A percentile compares a stretch with the other conserved stretches of the same genome.
These are phyloP conservation scores for Prosapia bicincta DNA, from an alignment of 2,888 invertebrate genomes.

Conservation along the genomic window DNA sequence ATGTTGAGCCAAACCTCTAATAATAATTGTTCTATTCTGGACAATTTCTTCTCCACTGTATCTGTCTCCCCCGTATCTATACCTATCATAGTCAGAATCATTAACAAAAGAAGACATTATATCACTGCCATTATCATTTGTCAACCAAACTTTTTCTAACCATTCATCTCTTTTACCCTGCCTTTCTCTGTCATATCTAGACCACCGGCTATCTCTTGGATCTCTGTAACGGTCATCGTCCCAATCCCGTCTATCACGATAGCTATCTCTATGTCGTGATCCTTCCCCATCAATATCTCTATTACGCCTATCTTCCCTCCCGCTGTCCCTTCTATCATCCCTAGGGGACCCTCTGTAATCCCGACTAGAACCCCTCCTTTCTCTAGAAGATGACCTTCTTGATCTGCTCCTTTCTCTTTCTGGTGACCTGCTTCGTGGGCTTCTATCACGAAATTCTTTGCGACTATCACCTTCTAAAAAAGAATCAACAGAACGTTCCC, in stretches of 20 bases:
- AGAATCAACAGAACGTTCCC: conserved; percentile 37
- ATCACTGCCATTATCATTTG: not conserved
- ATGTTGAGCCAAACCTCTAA: conserved; percentile 68
- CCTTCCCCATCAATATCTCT: conserved; percentile 36
- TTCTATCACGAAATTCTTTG: conserved; percentile 32
- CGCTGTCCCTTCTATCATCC: conserved; percentile 14
- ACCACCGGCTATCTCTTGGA: conserved; percentile 3
- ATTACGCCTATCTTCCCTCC: conserved; percentile 22
- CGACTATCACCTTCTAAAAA: conserved; percentile 35
- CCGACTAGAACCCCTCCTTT: conserved; percentile 2
- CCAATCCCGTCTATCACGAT: conserved; percentile 43
- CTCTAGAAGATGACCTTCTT: conserved; percentile 29
- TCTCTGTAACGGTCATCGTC: conserved; percentile 40
- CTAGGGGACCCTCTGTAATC: conserved; percentile 9
- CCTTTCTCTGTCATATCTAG: conserved; percentile 2
- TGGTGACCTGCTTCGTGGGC: conserved; percentile 34
- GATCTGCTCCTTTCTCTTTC: conserved; percentile 35
- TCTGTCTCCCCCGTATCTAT: not conserved
- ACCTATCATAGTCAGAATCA: not conserved
- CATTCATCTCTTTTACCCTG: conserved; percentile 36
- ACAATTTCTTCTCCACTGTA: conserved; percentile 2
- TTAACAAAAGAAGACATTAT: not conserved
- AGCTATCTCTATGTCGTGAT: conserved; percentile 38
- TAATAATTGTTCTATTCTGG: conserved; percentile 63
- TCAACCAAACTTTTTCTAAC: conserved; percentile 16